Evolutionary conservation across 37 sponge, comb jelly and placozoan species (phyloP).

Genomic region (Aplysina aerophoba): DNA sequence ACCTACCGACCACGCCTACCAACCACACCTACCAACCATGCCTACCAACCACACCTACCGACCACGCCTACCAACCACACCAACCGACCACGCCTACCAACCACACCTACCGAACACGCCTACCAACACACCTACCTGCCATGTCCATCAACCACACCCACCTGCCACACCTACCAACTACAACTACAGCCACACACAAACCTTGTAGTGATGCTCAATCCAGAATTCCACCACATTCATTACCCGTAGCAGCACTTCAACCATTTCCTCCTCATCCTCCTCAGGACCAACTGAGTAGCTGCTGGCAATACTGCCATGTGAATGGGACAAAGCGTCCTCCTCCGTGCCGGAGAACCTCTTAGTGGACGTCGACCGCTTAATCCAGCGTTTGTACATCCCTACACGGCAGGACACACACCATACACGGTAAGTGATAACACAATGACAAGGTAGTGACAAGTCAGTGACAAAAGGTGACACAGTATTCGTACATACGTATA

Average conservation of each 20-base stretch:
- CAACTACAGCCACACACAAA: neutral
- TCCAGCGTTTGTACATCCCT: neutral
- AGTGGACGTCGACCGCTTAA: neutral
- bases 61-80: no score
- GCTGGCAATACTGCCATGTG: neutral
- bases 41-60: no score
- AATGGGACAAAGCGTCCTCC: neutral
- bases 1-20: no score
- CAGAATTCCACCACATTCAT: conserved; percentile 21
- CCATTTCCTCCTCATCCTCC: neutral
- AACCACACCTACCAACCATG: no score
- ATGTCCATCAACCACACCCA: no score
- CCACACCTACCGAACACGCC: no score
- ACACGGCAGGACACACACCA: neutral
- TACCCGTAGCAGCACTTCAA: neutral
- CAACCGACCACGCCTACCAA: no score
- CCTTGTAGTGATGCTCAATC: conserved; percentile 10
- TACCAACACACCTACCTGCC: no score
- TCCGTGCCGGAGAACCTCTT: neutral
- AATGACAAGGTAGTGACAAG: neutral
- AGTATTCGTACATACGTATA: no score
- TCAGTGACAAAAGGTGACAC: no score
- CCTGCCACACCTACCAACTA: no score
- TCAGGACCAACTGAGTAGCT: neutral
- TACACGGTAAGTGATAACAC: neutral